phyloP scores from a whole-genome alignment of 53 echinoderm and acorn worm species.

The Glandiceps talaboti region DNA sequence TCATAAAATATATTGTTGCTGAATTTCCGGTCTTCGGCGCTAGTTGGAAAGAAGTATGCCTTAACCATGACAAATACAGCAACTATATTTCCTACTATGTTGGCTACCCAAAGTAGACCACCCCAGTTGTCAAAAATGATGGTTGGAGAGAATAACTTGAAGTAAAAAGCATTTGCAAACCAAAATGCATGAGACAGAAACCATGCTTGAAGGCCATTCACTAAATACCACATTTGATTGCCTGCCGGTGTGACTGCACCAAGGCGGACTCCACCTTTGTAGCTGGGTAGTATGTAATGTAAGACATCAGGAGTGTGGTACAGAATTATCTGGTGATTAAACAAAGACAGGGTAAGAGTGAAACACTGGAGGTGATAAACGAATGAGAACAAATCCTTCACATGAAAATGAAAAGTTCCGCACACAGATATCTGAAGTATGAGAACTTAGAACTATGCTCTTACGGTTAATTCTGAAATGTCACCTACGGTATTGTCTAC shows the following conservation, averaged over 20 bases:
- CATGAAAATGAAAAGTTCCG: too few relatives aligned
- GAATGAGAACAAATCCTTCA: too few relatives aligned
- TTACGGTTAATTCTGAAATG: too few relatives aligned
- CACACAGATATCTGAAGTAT: too few relatives aligned
- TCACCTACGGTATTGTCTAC: too few relatives aligned
- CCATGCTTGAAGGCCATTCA: conserved; percentile 81
- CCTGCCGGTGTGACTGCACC: conserved; percentile 68
- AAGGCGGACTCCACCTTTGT: conserved; percentile 46
- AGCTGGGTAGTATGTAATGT: conserved; percentile 44
- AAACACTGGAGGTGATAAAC: too few relatives aligned
- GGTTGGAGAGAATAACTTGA: conserved; percentile 61
- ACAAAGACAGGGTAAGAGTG: too few relatives aligned
- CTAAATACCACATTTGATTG: conserved; percentile 38
- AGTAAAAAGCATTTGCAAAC: conserved; percentile 60
- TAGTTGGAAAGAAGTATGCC: conserved; percentile 58
- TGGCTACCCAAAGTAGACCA: conserved; percentile 31
- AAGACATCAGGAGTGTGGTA: too few relatives aligned
- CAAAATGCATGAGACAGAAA: conserved; percentile 55
- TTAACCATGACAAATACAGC: conserved; percentile 48
- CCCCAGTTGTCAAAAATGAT: conserved; percentile 69
- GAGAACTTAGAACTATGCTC: too few relatives aligned
- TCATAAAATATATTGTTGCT: conserved; percentile 60
- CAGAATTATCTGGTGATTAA: too few relatives aligned
- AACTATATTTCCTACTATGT: conserved; percentile 41
- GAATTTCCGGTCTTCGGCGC: conserved; percentile 46